Percentiles rank a stretch among this genome's conserved stretches.
These are phyloP conservation scores for Gortyna flavago DNA, from an alignment of 2,888 invertebrate species.

Conservation along the genomic window DNA sequence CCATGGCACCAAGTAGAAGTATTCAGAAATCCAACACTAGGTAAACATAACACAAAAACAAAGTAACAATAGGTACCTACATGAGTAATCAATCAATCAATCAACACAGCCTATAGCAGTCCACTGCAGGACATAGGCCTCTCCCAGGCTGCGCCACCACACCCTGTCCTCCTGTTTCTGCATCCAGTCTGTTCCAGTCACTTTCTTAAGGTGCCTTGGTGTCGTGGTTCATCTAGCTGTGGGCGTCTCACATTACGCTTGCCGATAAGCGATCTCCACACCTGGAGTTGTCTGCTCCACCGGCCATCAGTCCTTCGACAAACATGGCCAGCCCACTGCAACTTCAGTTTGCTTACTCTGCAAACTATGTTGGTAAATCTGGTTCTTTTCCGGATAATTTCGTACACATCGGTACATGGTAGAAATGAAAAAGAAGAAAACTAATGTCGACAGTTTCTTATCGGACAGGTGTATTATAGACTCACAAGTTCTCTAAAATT, in stretches of 20 bases:
- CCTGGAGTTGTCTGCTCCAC: not conserved
- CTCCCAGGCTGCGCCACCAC: not conserved
- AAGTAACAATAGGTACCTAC: not conserved
- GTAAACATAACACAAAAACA: not conserved
- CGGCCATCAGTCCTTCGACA: not conserved
- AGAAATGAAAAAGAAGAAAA: not conserved
- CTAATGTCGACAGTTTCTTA: not conserved
- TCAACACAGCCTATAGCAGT: not conserved
- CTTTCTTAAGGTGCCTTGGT: no score
- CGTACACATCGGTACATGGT: not conserved
- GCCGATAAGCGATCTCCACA: not conserved
- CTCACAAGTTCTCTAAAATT: no score
- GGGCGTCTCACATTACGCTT: not conserved
- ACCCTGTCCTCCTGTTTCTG: not conserved
- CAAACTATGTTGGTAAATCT: not conserved
- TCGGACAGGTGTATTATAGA: not conserved
- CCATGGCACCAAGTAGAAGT: not conserved
- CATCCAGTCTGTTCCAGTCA: no score
- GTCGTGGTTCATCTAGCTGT: not conserved
- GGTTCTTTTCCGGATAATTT: not conserved
- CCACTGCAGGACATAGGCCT: not conserved
- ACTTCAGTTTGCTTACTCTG: not conserved
- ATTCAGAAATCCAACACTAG: constrained; percentile 14
- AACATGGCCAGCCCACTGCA: not conserved
- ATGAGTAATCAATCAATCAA: not conserved